These are phyloP conservation scores for Yponomeuta evonymella DNA, from an alignment of 2,888 invertebrate species.

Conservation along the genomic window DNA sequence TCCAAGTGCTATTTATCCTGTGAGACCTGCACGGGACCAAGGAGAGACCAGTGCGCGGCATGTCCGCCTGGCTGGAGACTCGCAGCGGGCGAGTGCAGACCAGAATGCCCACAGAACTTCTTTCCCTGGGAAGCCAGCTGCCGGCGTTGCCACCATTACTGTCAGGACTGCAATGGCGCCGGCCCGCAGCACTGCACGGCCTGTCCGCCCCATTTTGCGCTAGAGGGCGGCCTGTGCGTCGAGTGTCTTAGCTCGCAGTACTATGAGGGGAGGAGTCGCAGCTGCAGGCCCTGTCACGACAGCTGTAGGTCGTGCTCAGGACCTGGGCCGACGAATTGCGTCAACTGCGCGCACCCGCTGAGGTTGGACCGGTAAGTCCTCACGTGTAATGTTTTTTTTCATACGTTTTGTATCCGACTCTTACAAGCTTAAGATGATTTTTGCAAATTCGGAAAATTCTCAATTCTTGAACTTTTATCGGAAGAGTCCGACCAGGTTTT, in stretches of 20 bases:
- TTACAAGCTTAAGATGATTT: too few species aligned
- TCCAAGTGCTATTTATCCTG: constrained; percentile 90
- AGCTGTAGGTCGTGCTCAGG: constrained; percentile 83
- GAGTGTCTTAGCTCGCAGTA: constrained; percentile 85
- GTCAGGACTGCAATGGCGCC: constrained; percentile 90
- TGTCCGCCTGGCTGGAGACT: constrained; percentile 88
- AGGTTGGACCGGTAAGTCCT: constrained; percentile 77
- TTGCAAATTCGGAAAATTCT: too few species aligned
- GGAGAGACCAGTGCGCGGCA: constrained; percentile 88
- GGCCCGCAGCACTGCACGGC: constrained; percentile 84
- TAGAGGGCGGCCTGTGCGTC: constrained; percentile 83
- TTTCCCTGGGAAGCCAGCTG: constrained; percentile 90
- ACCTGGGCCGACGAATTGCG: constrained; percentile 82
- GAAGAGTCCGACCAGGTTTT: too few species aligned
- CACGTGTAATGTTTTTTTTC: too few species aligned
- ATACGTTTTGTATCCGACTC: too few species aligned
- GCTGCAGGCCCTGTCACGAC: constrained; percentile 82
- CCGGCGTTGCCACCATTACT: constrained; percentile 91
- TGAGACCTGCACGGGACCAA: constrained; percentile 88
- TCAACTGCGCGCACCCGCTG: constrained; percentile 81
- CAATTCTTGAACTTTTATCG: too few species aligned
- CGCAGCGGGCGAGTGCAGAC: constrained; percentile 88
- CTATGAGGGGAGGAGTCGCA: constrained; percentile 81
- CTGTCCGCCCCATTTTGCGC: constrained; percentile 82
- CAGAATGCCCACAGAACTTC: constrained; percentile 89